These are phyloP conservation scores for Podiceps cristatus DNA, from an alignment of 2,113 vertebrate species.

Conservation along the genomic window DNA sequence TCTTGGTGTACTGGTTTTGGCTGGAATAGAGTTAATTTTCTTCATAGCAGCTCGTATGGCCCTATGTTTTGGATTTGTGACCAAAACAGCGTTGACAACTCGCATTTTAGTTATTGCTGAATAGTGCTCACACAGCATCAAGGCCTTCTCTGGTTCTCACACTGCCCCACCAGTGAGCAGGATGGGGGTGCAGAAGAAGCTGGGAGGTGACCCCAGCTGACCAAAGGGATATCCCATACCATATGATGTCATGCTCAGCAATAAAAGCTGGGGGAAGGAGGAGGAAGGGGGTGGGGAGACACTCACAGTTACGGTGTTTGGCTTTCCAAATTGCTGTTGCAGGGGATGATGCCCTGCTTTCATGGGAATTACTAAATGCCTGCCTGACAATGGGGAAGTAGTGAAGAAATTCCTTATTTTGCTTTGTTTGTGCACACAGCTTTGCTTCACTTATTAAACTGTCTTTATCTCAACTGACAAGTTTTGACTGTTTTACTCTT, in stretches of 20 bases:
- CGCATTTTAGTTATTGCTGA: not conserved
- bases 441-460: not conserved
- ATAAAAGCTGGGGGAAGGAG: not conserved
- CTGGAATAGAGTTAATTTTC: not conserved
- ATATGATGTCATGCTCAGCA: not conserved
- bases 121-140: not conserved
- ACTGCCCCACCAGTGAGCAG: rapidly evolving
- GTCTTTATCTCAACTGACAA: not conserved
- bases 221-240: not conserved
- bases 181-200: not conserved
- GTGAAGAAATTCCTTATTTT: not conserved
- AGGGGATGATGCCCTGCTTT: not conserved
- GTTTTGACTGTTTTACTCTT: not conserved
- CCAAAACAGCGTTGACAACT: not conserved
- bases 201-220: not conserved
- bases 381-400: not conserved
- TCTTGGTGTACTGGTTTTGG: not conserved
- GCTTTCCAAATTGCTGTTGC: not conserved
- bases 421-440: not conserved
- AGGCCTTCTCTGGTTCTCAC: not conserved
- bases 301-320: not conserved
- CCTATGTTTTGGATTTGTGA: not conserved
- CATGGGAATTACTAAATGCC: not conserved
- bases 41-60: not conserved
- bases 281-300: rapidly evolving